These are phyloP conservation scores for Eilema griseolum DNA, from an alignment of 2,888 invertebrate species.

Conservation along the genomic window DNA sequence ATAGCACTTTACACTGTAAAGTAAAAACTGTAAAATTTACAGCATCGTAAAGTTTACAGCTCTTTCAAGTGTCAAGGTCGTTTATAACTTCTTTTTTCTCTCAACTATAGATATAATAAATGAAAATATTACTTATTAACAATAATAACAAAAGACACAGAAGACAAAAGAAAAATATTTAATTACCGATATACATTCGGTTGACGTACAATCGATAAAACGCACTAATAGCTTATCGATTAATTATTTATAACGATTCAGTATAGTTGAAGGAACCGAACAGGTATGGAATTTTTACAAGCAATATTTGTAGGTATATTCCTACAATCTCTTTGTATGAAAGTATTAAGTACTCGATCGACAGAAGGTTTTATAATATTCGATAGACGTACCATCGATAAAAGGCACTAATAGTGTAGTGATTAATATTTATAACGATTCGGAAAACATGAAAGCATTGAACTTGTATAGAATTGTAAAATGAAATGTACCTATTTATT, in stretches of 20 bases:
- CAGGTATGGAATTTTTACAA: conserved; percentile 50
- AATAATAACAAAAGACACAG: conserved; percentile 32
- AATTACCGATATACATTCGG: conserved; percentile 58
- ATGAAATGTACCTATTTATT: not conserved
- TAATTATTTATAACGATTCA: conserved; percentile 61
- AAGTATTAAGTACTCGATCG: not conserved
- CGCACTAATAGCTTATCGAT: conserved; percentile 57
- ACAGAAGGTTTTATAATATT: not conserved
- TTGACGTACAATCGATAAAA: conserved; percentile 58
- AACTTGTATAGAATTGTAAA: not conserved
- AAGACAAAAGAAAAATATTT: conserved; percentile 48
- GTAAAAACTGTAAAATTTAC: not conserved
- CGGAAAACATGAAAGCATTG: conserved; percentile 24
- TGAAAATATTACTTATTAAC: conserved; percentile 24
- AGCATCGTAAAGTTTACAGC: not conserved
- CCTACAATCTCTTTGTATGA: not conserved
- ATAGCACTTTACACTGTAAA: not conserved
- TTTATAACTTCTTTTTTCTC: not conserved
- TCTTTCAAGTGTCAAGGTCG: not conserved
- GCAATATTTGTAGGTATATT: conserved; percentile 14
- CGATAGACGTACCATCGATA: conserved; percentile 57
- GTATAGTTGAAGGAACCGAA: conserved; percentile 35
- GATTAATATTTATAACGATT: conserved; percentile 61
- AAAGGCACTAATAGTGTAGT: conserved; percentile 55
- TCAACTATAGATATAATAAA: not conserved